Evolutionary conservation across 2,888 invertebrate genomes (phyloP).

Genomic region (Argyresthia albistria): DNA sequence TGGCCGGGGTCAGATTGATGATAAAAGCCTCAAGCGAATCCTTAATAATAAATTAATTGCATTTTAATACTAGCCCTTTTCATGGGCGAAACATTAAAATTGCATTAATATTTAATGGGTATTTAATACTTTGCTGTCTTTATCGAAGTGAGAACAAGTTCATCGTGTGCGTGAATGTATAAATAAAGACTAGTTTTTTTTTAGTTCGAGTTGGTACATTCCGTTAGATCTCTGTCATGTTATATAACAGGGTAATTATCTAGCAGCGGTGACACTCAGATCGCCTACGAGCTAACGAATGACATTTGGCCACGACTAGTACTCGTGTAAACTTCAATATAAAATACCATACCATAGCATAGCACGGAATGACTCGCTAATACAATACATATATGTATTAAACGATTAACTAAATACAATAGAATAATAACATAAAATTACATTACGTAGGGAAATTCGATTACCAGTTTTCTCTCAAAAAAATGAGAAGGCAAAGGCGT

Average conservation of each 20-base stretch:
- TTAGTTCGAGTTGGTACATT: neutral
- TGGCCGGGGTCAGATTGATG: neutral
- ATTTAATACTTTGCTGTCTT: neutral
- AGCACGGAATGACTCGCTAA: too few relatives aligned
- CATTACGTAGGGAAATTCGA: too few relatives aligned
- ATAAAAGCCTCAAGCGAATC: neutral
- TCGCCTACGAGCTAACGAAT: neutral
- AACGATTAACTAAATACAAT: too few relatives aligned
- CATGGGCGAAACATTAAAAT: neutral
- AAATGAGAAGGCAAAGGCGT: too few relatives aligned
- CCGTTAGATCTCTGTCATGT: neutral
- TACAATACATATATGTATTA: too few relatives aligned
- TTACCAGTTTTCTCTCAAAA: too few relatives aligned
- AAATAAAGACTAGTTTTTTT: neutral
- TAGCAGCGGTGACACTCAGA: neutral
- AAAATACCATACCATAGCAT: too few relatives aligned
- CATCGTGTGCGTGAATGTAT: neutral
- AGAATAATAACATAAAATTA: too few relatives aligned
- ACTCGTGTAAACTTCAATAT: too few relatives aligned
- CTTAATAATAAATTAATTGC: neutral
- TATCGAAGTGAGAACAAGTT: neutral
- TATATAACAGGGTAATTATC: neutral
- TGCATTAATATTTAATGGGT: slow-evolving; percentile 2
- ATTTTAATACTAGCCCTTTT: neutral
- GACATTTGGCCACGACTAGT: slow-evolving; percentile 31